Evolutionary conservation across 2,113 vertebrate genomes (phyloP).

Genomic region (Calcarius ornatus): DNA sequence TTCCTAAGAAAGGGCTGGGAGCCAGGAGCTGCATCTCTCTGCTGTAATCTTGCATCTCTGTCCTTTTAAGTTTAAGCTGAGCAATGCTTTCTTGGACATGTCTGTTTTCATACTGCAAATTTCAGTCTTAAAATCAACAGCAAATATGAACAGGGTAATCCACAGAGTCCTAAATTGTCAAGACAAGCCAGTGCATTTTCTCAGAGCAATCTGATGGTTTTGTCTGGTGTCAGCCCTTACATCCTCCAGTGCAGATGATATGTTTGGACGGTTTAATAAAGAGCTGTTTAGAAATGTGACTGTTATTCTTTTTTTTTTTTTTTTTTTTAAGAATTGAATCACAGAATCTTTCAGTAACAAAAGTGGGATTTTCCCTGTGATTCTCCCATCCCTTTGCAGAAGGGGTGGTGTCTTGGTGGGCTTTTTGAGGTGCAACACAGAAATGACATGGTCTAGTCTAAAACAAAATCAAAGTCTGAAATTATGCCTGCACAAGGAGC

Average conservation of each 20-base stretch:
- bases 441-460: not conserved
- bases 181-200: conserved; percentile 49
- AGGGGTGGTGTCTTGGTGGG: not conserved
- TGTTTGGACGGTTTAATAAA: conserved; percentile 49
- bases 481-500: not conserved
- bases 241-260: conserved; percentile 4
- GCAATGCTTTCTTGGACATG: conserved; percentile 56
- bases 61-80: conserved; percentile 63
- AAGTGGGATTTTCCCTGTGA: not conserved
- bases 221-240: conserved; percentile 49
- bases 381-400: not conserved
- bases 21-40: conserved; percentile 52
- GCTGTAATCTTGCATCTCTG: conserved; percentile 59
- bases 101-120: conserved; percentile 51
- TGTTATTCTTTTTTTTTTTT: not conserved
- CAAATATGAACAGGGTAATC: conserved; percentile 46
- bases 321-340: not conserved
- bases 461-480: not conserved
- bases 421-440: not conserved
- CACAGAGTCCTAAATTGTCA: conserved; percentile 45
- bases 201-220: conserved; percentile 46
- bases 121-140: conserved; percentile 50
- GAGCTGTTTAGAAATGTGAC: conserved; percentile 23
- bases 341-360: not conserved
- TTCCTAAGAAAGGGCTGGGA: conserved; percentile 52